phyloP scores from a whole-genome alignment of 35 echinoderm and acorn worm species.

The Heliocidaris erythrogramma region DNA sequence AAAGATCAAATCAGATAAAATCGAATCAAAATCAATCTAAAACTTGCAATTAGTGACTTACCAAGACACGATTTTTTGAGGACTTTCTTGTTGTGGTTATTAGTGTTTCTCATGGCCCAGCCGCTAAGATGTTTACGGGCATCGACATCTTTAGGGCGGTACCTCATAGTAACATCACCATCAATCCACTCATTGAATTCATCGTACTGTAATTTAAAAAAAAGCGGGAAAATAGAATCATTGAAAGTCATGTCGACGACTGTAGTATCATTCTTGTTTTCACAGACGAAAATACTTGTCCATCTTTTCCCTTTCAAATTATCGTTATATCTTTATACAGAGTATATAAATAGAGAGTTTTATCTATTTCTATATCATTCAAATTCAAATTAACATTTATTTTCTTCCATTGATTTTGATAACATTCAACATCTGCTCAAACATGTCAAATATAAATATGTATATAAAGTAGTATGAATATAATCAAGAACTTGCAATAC shows the following conservation, averaged over 20 bases:
- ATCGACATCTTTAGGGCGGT: constrained; percentile 81
- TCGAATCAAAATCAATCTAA: background rate
- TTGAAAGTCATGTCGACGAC: background rate
- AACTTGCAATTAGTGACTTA: constrained; percentile 51
- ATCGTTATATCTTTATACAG: too few species aligned
- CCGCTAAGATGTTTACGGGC: constrained; percentile 94
- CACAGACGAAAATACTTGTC: too few species aligned
- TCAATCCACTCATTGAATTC: constrained; percentile 95
- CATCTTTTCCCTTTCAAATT: too few species aligned
- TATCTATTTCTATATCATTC: too few species aligned
- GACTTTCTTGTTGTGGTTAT: constrained; percentile 99
- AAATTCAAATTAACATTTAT: too few species aligned
- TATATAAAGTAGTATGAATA: too few species aligned
- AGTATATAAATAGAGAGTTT: too few species aligned
- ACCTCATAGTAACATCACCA: constrained; percentile 80
- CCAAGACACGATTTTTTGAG: constrained; percentile 97
- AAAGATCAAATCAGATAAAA: background rate
- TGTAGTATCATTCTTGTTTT: background rate
- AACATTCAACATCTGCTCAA: too few species aligned
- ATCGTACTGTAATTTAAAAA: constrained; percentile 66
- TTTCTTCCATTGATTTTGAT: too few species aligned
- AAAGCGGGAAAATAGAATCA: background rate
- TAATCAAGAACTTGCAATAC: too few species aligned
- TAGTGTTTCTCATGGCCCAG: constrained; percentile 98
- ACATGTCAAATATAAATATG: too few species aligned